These are phyloP conservation scores for Phalacrocorax carbo DNA, from an alignment of 2,113 vertebrate species.

Conservation along the genomic window DNA sequence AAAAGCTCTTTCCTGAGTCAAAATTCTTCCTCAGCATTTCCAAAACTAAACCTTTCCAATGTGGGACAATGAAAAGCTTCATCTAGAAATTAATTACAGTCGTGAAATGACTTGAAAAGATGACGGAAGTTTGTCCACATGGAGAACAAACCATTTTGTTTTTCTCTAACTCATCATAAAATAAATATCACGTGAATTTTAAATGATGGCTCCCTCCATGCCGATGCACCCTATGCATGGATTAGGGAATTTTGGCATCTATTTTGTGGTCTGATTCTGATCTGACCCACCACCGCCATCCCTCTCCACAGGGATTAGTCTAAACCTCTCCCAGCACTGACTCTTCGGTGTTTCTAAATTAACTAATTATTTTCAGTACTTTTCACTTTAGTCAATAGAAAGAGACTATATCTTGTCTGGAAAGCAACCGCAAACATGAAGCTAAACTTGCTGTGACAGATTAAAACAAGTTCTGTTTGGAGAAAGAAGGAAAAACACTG, in stretches of 20 bases:
- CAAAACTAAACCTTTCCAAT: rapidly evolving
- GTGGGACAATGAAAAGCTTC: background rate
- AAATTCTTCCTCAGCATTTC: background rate
- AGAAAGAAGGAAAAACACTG: background rate
- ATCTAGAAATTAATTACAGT: background rate
- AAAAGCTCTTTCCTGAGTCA: background rate
- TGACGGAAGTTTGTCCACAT: background rate
- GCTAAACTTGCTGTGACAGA: background rate
- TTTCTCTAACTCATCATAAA: background rate
- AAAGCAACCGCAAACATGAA: background rate
- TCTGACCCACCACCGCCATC: background rate
- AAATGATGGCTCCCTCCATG: background rate
- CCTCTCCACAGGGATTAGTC: background rate
- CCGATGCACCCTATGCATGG: rapidly evolving
- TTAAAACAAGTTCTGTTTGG: background rate
- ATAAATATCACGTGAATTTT: background rate
- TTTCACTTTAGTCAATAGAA: background rate
- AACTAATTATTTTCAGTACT: background rate
- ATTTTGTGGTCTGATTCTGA: background rate
- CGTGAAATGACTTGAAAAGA: background rate
- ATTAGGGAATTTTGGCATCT: background rate
- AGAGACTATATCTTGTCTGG: background rate
- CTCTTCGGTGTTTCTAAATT: background rate
- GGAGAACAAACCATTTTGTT: background rate
- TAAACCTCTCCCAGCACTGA: background rate